Percentiles rank a stretch among this genome's conserved stretches.
phyloP scores from a whole-genome alignment of 1,140 invertebrate species.

The Anoplophora glabripennis region DNA sequence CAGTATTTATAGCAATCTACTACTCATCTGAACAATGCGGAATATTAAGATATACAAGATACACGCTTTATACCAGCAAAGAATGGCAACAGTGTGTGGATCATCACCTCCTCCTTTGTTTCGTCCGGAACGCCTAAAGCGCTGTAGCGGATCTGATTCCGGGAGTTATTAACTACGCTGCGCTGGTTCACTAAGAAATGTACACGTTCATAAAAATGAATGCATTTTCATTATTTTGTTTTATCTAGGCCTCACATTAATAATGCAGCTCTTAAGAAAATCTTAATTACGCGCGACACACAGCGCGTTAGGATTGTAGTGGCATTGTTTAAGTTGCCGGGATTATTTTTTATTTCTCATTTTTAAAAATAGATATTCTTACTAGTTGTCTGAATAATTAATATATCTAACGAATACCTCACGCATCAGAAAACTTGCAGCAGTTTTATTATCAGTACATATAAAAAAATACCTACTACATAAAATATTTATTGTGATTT shows the following conservation, averaged over 20 bases:
- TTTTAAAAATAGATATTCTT: too few relatives aligned
- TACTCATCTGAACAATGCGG: constrained; percentile 18
- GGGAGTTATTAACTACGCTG: constrained; percentile 21
- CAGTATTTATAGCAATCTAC: constrained; percentile 15
- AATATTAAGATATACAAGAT: constrained; percentile 23
- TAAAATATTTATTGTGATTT: too few relatives aligned
- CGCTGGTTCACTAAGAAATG: constrained; percentile 24
- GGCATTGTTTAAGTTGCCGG: too few relatives aligned
- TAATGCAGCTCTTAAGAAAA: constrained; percentile 17
- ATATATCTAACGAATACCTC: too few relatives aligned
- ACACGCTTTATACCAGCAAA: constrained; percentile 8
- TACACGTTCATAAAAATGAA: constrained; percentile 34
- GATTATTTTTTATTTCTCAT: too few relatives aligned
- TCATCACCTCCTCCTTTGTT: constrained; percentile 21
- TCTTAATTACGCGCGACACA: constrained; percentile 3
- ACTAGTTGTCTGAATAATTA: too few relatives aligned
- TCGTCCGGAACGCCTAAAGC: constrained; percentile 16
- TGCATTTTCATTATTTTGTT: constrained; percentile 40
- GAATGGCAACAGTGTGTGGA: constrained; percentile 29
- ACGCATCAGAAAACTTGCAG: too few relatives aligned
- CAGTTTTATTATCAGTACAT: too few relatives aligned
- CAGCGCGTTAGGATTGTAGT: neutral
- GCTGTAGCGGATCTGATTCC: constrained; percentile 22
- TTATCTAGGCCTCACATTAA: constrained; percentile 17
- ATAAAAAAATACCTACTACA: too few relatives aligned